Evolutionary conservation across 2,888 invertebrate genomes (phyloP), one percentile per base, ranked within the genome.

Genomic region (Himalopsyche japonica): DNA sequence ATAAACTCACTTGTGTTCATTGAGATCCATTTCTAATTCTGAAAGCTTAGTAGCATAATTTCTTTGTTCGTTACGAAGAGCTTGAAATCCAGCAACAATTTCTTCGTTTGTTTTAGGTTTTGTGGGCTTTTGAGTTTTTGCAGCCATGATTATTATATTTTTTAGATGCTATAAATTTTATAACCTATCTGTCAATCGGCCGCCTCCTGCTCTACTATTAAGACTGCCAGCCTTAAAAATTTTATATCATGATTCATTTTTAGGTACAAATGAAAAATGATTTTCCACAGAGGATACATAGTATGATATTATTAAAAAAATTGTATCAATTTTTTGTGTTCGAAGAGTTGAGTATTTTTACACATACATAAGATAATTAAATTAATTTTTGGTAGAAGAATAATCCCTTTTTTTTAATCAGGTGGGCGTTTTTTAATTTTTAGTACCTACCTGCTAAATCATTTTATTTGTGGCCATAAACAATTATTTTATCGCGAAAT

Each of bases 21-120:
- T 98, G 86, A 97, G 93, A 91, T 99, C 99, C 93, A 96, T 94
- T 93, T 98, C 98, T 88, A 99, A 92, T 92, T 99, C 98, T 0
- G 97, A 95, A 86, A 98, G 94, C 93, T 98, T 98, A 88, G 94
- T 95, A 37, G 97, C 96, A 88, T 98, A 92, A 88, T 94, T 94
- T 88, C 98, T 93, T 91, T 99, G 99, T 89, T 98, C 98, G 88
- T 94, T 95, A 77, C 98, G 93, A 81, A 99, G 93, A 85, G 94
- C 93, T 91, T 98, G 97, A 92, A 99, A 98, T 84, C 96, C 97
- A 79, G 94, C 93, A 87, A 98, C 93, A 88, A 98, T 95, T 91
- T 97, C 96, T 90, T 98, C 97, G 87, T 94, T 94, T 34, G 93
- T 91, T 88, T 92, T 93, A 5, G 89, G 89, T 82, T 93, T 94